These are phyloP conservation scores for Punctoribates punctum DNA, from an alignment of 2,888 invertebrate genomes.

Conservation along the genomic window DNA sequence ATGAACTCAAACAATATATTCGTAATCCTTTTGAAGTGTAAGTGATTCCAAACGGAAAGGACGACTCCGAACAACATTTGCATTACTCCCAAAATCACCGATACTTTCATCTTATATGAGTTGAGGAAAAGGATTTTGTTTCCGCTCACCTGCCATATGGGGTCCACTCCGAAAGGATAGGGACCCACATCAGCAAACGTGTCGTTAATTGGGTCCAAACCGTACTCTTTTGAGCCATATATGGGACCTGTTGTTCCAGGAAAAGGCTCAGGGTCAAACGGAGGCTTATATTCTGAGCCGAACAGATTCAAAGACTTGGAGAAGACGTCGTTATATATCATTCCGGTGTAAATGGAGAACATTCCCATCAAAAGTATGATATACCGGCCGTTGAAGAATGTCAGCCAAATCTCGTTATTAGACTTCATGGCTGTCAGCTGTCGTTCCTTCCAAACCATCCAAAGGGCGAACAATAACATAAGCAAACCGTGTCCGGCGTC, in stretches of 20 bases:
- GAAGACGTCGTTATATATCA: constrained; percentile 97
- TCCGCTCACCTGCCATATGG: constrained; percentile 65
- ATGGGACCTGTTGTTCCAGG: too few relatives aligned
- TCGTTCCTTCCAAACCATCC: constrained; percentile 94
- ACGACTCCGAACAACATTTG: constrained; percentile 96
- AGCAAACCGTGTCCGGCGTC: constrained; percentile 90
- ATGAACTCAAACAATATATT: constrained; percentile 65
- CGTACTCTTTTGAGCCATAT: background rate
- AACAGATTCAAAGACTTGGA: constrained; percentile 93
- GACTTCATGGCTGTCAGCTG: constrained; percentile 79
- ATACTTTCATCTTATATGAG: constrained; percentile 84
- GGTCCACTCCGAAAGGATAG: constrained; percentile 87
- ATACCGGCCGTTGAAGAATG: constrained; percentile 96
- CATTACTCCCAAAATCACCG: constrained; percentile 88
- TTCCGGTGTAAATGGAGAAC: constrained; percentile 96
- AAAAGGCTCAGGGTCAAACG: too few relatives aligned
- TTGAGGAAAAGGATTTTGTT: constrained; percentile 93
- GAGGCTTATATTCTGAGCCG: constrained; percentile 76
- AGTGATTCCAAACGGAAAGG: background rate
- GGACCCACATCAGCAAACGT: constrained; percentile 56
- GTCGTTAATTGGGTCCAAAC: constrained; percentile 47
- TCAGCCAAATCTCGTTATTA: constrained; percentile 95
- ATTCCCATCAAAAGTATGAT: constrained; percentile 93
- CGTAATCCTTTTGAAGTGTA: too few relatives aligned
- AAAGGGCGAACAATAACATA: constrained; percentile 84